phyloP scores from a whole-genome alignment of 2,113 vertebrate species.

The Genyomyrus donnyi region DNA sequence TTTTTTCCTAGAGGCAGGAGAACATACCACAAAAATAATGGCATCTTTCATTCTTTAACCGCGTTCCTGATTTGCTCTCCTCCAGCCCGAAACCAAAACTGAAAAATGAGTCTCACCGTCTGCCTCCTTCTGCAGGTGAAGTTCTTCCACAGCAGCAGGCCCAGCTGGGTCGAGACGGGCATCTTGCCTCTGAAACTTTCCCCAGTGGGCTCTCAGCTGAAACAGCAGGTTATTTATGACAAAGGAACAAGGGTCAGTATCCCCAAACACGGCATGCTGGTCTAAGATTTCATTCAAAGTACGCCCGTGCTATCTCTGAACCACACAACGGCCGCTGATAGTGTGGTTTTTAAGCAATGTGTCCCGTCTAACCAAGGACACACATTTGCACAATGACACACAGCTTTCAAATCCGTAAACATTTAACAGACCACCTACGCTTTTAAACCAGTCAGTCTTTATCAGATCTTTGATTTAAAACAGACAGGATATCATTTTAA shows the following conservation, averaged over 20 bases:
- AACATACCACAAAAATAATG: not conserved
- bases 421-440: slow-evolving; percentile 21
- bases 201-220: slow-evolving; percentile 62
- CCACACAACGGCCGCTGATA: slow-evolving; percentile 15
- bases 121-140: slow-evolving; percentile 86
- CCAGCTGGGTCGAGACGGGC: slow-evolving; percentile 79
- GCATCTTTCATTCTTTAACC: not conserved
- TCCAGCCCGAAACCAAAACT: not conserved
- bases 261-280: slow-evolving; percentile 38
- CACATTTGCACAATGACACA: slow-evolving; percentile 35
- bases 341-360: not conserved
- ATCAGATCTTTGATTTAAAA: not conserved
- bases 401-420: slow-evolving; percentile 45
- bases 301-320: slow-evolving; percentile 30
- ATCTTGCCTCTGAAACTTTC: slow-evolving; percentile 60
- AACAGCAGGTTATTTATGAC: slow-evolving; percentile 35
- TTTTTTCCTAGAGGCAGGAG: not conserved
- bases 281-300: slow-evolving; percentile 44
- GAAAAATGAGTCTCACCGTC: slow-evolving; percentile 67
- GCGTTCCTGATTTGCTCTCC: not conserved
- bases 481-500: not conserved
- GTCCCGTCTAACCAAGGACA: not conserved
- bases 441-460: not conserved
- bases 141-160: slow-evolving; percentile 95
- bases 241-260: slow-evolving; percentile 27